These are phyloP conservation scores for Osmerus mordax DNA, from an alignment of 2,113 vertebrate species.

Conservation along the genomic window DNA sequence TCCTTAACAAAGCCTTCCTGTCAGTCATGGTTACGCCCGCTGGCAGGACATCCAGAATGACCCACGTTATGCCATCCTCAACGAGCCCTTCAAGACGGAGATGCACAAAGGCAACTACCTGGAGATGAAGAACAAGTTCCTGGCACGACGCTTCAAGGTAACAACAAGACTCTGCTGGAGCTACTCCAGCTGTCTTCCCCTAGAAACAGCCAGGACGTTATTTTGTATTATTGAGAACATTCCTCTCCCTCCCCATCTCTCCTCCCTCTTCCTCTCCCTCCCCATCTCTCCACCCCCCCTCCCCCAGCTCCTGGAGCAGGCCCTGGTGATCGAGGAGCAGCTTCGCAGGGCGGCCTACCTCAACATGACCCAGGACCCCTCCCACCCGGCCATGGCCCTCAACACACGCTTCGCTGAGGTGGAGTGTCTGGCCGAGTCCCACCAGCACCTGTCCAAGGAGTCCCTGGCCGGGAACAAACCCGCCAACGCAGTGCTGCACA, in stretches of 20 bases:
- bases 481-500: conserved; percentile 93
- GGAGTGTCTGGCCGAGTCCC: conserved; percentile 96
- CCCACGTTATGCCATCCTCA: conserved; percentile 88
- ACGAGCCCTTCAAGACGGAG: conserved; percentile 95
- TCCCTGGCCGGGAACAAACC: conserved; percentile 96
- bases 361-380: conserved; percentile 97
- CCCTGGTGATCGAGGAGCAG: conserved; percentile 97
- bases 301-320: conserved; percentile 92
- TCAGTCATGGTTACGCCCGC: conserved; percentile 92
- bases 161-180: too few species aligned
- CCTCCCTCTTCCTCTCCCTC: too few species aligned
- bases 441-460: conserved; percentile 98
- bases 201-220: neutral
- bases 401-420: conserved; percentile 93
- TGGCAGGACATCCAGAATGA: conserved; percentile 99
- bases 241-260: neutral
- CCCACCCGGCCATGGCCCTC: conserved; percentile 92
- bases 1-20: conserved; percentile 45
- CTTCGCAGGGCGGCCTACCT: conserved; percentile 91
- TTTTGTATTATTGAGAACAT: neutral
- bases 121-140: conserved; percentile 99
- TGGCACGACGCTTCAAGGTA: conserved; percentile 94
- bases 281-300: neutral
- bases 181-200: too few species aligned
- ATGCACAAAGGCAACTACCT: conserved; percentile 96